These are phyloP conservation scores for Diploscapter pachys DNA, from an alignment of 1,140 invertebrate genomes.

Conservation along the genomic window DNA sequence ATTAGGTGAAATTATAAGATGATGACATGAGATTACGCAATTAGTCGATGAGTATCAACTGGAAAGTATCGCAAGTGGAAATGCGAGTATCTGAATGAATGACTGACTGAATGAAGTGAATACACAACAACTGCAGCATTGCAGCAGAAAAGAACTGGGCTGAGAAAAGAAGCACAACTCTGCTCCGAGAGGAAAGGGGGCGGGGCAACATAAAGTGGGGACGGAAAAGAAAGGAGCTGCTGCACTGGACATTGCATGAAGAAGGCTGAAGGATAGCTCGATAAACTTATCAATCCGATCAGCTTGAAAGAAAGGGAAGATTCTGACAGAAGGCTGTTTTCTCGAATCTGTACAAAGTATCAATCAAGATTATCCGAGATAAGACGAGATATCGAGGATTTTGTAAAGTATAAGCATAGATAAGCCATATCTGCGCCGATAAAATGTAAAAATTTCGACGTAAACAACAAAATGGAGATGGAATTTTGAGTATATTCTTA, in stretches of 20 bases:
- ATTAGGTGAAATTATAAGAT: not conserved
- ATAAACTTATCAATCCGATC: not conserved
- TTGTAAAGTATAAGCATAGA: not conserved
- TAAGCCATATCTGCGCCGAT: not conserved
- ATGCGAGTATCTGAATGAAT: slow-evolving; percentile 8
- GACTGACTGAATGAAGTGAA: not conserved
- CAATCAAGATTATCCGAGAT: not conserved
- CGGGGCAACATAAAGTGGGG: not conserved
- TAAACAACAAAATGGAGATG: not conserved
- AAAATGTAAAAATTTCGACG: not conserved
- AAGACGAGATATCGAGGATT: not conserved
- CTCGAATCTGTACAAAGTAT: not conserved
- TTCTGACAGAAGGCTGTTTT: not conserved
- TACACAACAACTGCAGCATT: no score
- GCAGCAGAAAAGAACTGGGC: not conserved
- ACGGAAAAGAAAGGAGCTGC: not conserved
- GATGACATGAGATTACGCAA: not conserved
- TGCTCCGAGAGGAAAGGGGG: not conserved
- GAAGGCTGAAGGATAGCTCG: not conserved
- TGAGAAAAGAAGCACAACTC: not conserved
- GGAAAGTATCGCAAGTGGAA: slow-evolving; percentile 1
- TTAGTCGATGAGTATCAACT: not conserved
- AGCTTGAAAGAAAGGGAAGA: not conserved
- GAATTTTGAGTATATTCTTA: not conserved
- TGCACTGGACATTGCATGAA: not conserved